These are phyloP conservation scores for Hydropsyche betteni DNA, from an alignment of 2,888 invertebrate genomes.

Conservation along the genomic window DNA sequence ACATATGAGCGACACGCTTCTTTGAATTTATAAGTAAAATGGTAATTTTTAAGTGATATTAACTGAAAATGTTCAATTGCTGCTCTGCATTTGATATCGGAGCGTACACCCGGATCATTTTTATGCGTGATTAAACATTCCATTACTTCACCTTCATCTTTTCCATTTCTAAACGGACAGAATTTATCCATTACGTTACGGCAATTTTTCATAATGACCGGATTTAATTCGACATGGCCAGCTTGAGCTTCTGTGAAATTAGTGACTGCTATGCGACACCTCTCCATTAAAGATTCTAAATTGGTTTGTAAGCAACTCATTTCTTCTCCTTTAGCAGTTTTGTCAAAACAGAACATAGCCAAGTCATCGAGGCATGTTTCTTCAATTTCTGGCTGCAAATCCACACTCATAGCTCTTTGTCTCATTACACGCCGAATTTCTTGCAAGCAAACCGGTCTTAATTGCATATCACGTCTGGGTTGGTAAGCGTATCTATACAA, in stretches of 20 bases:
- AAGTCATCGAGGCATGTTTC: conserved; percentile 88
- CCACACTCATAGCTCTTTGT: conserved; percentile 90
- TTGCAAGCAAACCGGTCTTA: conserved; percentile 71
- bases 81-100: conserved; percentile 84
- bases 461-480: conserved; percentile 60
- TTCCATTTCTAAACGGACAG: conserved; percentile 74
- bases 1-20: conserved; percentile 90
- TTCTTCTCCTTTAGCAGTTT: conserved; percentile 90
- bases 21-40: conserved; percentile 94
- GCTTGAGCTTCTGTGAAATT: conserved; percentile 92
- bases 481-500: conserved; percentile 79
- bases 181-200: conserved; percentile 79
- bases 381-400: conserved; percentile 94
- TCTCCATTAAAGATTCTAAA: conserved; percentile 72
- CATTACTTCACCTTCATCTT: conserved; percentile 89
- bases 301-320: conserved; percentile 91
- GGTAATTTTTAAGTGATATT: conserved; percentile 90
- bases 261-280: conserved; percentile 80
- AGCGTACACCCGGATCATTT: conserved; percentile 82
- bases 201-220: conserved; percentile 85
- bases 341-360: conserved; percentile 82
- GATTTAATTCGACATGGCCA: conserved; percentile 89
- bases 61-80: conserved; percentile 98
- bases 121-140: conserved; percentile 94
- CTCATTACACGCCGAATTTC: conserved; percentile 93